Percentiles rank a stretch among this genome's conserved stretches.
Conservation (phyloP, 2,888 invertebrate genomes). For the Pyrrhosoma nymphula region DNA sequence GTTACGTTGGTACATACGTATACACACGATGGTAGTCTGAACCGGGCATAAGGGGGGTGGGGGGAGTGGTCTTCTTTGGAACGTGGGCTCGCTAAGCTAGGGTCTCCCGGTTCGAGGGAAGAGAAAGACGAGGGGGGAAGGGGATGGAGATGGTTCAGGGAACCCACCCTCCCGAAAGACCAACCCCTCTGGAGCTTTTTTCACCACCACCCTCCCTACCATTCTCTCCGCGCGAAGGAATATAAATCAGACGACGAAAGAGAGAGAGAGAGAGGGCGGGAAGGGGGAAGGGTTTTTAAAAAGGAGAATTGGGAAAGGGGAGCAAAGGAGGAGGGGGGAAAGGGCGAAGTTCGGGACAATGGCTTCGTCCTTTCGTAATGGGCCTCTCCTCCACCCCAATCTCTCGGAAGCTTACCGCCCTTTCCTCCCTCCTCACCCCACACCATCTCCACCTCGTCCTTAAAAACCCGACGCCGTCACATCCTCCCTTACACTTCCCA, state of each 20-base stretch:
- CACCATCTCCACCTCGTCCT: background rate
- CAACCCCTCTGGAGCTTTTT: background rate
- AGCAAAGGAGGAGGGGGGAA: background rate
- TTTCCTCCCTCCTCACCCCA: background rate
- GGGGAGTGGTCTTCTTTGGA: background rate
- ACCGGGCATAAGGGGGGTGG: background rate
- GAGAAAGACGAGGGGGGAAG: no score
- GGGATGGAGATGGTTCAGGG: background rate
- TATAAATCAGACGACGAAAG: slow-evolving; percentile 1
- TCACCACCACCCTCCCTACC: background rate
- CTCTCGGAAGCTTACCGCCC: slow-evolving; percentile 4
- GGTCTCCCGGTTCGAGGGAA: background rate
- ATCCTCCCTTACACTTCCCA: no score
- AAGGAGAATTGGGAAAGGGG: background rate
- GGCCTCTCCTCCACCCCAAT: background rate
- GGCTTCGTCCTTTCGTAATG: slow-evolving; percentile 6
- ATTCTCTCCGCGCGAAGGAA: background rate
- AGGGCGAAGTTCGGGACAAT: background rate
- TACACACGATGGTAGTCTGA: no score
- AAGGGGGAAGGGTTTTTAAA: background rate
- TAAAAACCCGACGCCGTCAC: background rate
- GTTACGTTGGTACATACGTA: no score
- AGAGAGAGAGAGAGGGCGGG: background rate
- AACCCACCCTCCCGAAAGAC: background rate
- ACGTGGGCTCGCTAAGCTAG: background rate